Conservation (phyloP, 2,888 invertebrate genomes). For the Resseliella maxima region DNA sequence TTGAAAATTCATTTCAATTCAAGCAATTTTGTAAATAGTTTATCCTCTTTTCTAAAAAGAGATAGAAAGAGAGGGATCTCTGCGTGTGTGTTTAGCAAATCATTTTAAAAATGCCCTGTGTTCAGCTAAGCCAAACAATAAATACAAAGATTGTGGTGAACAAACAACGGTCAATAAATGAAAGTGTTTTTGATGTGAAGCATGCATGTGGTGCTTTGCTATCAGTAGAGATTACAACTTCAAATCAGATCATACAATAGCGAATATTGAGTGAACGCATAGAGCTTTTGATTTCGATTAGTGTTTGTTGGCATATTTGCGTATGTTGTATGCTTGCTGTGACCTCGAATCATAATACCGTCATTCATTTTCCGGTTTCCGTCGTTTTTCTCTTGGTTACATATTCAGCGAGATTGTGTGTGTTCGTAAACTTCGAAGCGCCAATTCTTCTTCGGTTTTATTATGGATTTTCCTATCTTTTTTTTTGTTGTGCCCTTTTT, state of each 20-base stretch:
- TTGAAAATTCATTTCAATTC: neutral
- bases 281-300: neutral
- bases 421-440: neutral
- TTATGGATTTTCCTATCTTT: conserved; percentile 15
- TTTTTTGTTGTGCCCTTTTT: neutral
- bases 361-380: conserved; percentile 32
- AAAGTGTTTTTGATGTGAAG: neutral
- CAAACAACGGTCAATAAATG: conserved; percentile 17
- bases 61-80: too few species aligned
- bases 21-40: too few species aligned
- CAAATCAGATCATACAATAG: conserved; percentile 5
- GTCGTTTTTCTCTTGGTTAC: conserved; percentile 38
- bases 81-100: too few species aligned
- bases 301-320: neutral
- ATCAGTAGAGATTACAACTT: neutral
- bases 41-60: too few species aligned
- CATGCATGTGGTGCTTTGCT: neutral
- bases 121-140: neutral
- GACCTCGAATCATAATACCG: conserved; percentile 34
- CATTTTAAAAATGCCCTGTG: neutral
- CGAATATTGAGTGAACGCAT: neutral
- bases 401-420: neutral
- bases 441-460: conserved; percentile 5
- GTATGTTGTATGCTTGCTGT: neutral
- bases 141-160: neutral